Evolutionary conservation across 2,797 vertebrate genomes (phyloP).

Genomic region (Tachyglossus aculeatus): DNA sequence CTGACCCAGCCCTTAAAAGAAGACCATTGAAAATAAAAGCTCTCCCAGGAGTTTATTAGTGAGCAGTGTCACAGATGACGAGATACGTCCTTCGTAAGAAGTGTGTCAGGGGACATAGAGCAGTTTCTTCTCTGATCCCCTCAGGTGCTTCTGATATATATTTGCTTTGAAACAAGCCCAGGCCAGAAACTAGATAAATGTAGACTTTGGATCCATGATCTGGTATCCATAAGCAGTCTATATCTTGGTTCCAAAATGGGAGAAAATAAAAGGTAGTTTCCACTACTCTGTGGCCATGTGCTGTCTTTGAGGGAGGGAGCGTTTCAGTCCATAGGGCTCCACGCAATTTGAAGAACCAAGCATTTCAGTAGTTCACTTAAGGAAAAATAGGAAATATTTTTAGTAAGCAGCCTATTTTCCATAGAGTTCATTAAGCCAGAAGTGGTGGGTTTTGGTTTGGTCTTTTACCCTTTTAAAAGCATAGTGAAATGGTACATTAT

Average conservation of each 20-base stretch:
- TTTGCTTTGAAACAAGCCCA: background rate
- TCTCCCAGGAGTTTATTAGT: slow-evolving; percentile 12
- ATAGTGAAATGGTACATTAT: slow-evolving; percentile 57
- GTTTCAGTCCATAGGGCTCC: slow-evolving; percentile 56
- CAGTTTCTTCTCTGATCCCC: background rate
- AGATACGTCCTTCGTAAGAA: background rate
- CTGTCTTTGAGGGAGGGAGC: slow-evolving; percentile 54
- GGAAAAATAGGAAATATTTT: slow-evolving; percentile 62
- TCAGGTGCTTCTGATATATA: background rate
- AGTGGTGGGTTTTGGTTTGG: slow-evolving; percentile 63
- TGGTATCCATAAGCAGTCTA: slow-evolving; percentile 23
- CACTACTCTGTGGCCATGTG: slow-evolving; percentile 63
- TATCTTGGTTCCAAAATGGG: slow-evolving; percentile 17
- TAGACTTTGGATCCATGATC: background rate
- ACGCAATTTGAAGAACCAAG: slow-evolving; percentile 68
- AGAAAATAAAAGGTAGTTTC: slow-evolving; percentile 43
- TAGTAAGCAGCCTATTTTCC: slow-evolving; percentile 59
- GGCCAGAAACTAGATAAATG: background rate
- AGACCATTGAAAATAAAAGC: background rate
- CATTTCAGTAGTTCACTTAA: slow-evolving; percentile 63
- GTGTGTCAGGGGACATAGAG: background rate
- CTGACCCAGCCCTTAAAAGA: background rate
- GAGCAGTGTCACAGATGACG: background rate
- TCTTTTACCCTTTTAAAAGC: slow-evolving; percentile 61
- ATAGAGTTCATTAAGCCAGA: slow-evolving; percentile 44